Percentiles rank a stretch among this genome's conserved stretches.
Conservation (phyloP, 2,888 invertebrate genomes). For the Xanthorhoe spadicearia region DNA sequence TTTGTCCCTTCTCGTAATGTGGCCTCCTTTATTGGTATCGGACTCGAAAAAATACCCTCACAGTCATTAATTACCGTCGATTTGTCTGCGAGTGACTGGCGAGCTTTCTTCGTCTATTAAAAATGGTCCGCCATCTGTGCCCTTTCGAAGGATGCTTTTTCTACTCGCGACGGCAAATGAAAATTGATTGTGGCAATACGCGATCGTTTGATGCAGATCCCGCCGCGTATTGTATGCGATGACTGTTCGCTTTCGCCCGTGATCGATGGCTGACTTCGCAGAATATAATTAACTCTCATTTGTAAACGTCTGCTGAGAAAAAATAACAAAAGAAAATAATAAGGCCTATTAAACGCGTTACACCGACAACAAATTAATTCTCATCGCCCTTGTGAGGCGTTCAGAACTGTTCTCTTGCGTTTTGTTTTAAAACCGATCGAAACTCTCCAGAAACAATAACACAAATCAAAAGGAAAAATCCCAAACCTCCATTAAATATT, state of each 20-base stretch:
- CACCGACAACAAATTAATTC: conserved; percentile 21
- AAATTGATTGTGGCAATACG: conserved; percentile 80
- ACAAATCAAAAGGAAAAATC: conserved; percentile 49
- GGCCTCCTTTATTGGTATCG: conserved; percentile 74
- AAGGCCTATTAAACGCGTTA: conserved; percentile 23
- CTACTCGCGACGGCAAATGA: conserved; percentile 44
- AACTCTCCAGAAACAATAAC: conserved; percentile 49
- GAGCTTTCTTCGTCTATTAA: conserved; percentile 78
- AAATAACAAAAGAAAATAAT: conserved; percentile 34
- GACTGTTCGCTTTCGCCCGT: conserved; percentile 60
- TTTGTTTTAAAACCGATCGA: conserved; percentile 24
- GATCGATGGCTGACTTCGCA: conserved; percentile 65
- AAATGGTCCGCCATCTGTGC: conserved; percentile 70
- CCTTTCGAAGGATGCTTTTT: conserved; percentile 55
- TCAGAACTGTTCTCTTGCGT: not conserved
- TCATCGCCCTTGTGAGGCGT: conserved; percentile 8
- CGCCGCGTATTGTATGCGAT: conserved; percentile 65
- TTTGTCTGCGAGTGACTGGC: conserved; percentile 80
- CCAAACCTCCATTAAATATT: conserved; percentile 47
- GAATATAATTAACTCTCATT: conserved; percentile 50
- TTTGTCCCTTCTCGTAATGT: conserved; percentile 76
- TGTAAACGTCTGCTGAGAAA: conserved; percentile 41
- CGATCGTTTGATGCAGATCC: conserved; percentile 77
- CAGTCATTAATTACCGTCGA: conserved; percentile 81
- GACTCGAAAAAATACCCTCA: conserved; percentile 71